Conservation (phyloP, 2,797 vertebrate genomes). For the Momotus momota region DNA sequence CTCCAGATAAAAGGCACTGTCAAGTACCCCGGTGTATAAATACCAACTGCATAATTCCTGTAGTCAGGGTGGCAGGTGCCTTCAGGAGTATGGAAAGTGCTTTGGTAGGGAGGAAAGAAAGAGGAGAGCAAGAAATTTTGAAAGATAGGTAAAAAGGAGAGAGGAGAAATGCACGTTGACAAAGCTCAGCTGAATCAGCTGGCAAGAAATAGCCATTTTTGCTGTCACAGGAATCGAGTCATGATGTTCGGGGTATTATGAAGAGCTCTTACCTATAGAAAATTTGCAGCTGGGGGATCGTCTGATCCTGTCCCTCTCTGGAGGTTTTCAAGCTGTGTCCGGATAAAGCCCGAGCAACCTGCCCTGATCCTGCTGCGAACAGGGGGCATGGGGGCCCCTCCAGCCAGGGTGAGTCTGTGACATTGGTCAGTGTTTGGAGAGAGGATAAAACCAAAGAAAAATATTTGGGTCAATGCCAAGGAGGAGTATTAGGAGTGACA, state of each 20-base stretch:
- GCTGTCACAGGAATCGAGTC: not conserved
- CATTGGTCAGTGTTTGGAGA: not conserved
- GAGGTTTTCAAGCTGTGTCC: rapidly evolving
- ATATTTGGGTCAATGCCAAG: not conserved
- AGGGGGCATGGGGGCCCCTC: not conserved
- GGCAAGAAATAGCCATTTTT: not conserved
- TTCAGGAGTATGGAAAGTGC: not conserved
- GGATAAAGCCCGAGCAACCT: not conserved
- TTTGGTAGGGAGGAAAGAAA: not conserved
- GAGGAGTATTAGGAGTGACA: not conserved
- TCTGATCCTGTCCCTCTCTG: not conserved
- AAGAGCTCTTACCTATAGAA: not conserved
- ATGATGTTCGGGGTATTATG: not conserved
- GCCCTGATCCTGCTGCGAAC: not conserved
- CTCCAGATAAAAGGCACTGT: not conserved
- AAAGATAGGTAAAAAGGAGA: not conserved
- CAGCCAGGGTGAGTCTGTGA: not conserved
- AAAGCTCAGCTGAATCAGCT: not conserved
- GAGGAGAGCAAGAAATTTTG: not conserved
- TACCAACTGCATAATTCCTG: not conserved
- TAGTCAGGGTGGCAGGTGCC: not conserved
- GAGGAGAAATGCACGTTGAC: rapidly evolving
- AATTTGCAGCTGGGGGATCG: not conserved
- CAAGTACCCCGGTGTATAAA: not conserved
- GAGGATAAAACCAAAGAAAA: not conserved